Evolutionary conservation across 1,140 invertebrate species (phyloP).

Genomic region (Paraescarpia echinospica): DNA sequence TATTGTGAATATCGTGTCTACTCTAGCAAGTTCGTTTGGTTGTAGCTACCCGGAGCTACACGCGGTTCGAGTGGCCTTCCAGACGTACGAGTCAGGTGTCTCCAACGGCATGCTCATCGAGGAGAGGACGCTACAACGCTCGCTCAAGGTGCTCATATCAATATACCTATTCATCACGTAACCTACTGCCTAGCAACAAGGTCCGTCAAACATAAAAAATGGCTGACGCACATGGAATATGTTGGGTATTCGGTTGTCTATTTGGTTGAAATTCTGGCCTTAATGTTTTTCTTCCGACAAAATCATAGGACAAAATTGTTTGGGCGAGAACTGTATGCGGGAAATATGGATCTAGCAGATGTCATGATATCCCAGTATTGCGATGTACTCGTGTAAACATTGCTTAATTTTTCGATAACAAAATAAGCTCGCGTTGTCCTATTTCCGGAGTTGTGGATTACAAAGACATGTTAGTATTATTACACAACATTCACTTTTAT

Average conservation of each 20-base stretch:
- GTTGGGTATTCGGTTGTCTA: too few species aligned
- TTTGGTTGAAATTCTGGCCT: too few species aligned
- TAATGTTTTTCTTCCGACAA: too few species aligned
- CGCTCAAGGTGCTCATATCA: conserved; percentile 40
- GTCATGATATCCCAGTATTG: too few species aligned
- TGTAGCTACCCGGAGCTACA: conserved; percentile 47
- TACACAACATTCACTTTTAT: neutral
- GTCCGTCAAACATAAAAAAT: conserved; percentile 2
- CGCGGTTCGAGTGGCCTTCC: conserved; percentile 42
- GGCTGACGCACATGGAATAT: too few species aligned
- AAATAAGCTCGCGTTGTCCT: neutral
- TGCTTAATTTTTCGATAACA: too few species aligned
- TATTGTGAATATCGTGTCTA: neutral
- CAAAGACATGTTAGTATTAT: neutral
- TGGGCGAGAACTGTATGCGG: too few species aligned
- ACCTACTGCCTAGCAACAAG: neutral
- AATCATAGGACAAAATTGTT: too few species aligned
- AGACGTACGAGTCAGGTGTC: conserved; percentile 43
- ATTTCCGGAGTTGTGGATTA: neutral
- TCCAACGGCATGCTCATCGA: conserved; percentile 44
- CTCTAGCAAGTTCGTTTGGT: neutral
- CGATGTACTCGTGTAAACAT: too few species aligned
- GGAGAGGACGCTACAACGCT: conserved; percentile 38
- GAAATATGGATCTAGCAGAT: too few species aligned
- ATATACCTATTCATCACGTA: neutral